Evolutionary conservation across 2,797 vertebrate genomes (phyloP).

Genomic region (Lindbergichthys nudifrons): DNA sequence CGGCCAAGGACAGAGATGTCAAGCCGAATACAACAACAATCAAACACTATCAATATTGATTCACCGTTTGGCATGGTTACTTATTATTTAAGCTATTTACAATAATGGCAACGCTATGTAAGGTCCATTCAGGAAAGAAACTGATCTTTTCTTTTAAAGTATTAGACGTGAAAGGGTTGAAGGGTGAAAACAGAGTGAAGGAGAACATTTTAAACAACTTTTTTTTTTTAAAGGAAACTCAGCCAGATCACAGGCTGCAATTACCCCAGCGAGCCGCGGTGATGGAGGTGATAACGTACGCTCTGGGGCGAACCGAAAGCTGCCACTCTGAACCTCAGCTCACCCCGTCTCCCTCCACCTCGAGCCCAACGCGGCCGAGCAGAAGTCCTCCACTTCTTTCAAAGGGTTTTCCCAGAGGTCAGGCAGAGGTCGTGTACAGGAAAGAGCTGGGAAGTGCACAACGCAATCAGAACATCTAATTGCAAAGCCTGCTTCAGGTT

Average conservation of each 20-base stretch:
- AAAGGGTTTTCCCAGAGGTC: conserved; percentile 85
- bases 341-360: conserved; percentile 59
- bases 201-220: conserved; percentile 75
- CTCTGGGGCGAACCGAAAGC: conserved; percentile 77
- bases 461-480: conserved; percentile 68
- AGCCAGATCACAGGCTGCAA: conserved; percentile 89
- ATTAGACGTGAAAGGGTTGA: conserved; percentile 41
- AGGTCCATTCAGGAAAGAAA: conserved; percentile 7
- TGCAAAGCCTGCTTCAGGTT: conserved; percentile 29
- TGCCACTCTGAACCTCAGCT: conserved; percentile 73
- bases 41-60: conserved; percentile 18
- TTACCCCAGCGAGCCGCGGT: conserved; percentile 91
- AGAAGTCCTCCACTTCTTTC: conserved; percentile 86
- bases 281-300: conserved; percentile 89
- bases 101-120: conserved; percentile 19
- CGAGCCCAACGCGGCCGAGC: conserved; percentile 76
- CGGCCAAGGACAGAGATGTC: conserved; percentile 7
- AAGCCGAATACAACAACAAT: conserved; percentile 15
- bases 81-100: conserved; percentile 23
- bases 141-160: conserved; percentile 47
- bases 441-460: conserved; percentile 77
- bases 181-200: conserved; percentile 45
- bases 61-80: background rate
- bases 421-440: conserved; percentile 86
- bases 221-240: conserved; percentile 83